Evolutionary conservation across 2,113 vertebrate species (phyloP).

Genomic region (Rallus limicola): DNA sequence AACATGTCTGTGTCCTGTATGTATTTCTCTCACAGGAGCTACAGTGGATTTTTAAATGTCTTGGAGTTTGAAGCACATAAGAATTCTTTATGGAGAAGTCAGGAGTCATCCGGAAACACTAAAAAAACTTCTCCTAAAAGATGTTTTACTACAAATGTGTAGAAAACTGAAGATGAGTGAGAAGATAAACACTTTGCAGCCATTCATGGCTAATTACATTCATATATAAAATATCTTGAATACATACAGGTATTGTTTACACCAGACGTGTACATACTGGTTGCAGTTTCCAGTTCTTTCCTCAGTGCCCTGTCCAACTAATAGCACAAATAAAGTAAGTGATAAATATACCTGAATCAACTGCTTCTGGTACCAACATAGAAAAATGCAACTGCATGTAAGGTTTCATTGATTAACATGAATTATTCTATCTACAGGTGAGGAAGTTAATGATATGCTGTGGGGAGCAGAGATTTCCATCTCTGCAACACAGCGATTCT

Average conservation of each 20-base stretch:
- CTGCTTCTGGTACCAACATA: not conserved
- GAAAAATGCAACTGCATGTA: not conserved
- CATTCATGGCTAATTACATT: not conserved
- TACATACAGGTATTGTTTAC: not conserved
- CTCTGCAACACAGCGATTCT: not conserved
- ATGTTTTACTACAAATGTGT: not conserved
- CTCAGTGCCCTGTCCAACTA: not conserved
- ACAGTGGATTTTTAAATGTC: not conserved
- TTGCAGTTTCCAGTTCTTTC: not conserved
- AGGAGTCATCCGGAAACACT: not conserved
- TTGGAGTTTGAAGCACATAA: not conserved
- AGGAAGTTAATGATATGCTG: not conserved
- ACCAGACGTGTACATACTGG: not conserved
- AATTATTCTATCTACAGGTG: not conserved
- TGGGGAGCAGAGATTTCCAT: not conserved
- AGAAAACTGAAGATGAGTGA: not conserved
- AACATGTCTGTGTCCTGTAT: not conserved
- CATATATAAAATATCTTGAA: not conserved
- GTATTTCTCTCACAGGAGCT: not conserved
- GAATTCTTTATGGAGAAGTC: not conserved
- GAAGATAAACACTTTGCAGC: not conserved
- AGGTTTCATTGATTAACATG: not conserved
- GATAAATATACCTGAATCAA: not conserved
- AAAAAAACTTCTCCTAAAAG: not conserved
- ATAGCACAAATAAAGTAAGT: not conserved